Conservation (phyloP, 2,888 invertebrate genomes). For the Camptogramma bilineatum region DNA sequence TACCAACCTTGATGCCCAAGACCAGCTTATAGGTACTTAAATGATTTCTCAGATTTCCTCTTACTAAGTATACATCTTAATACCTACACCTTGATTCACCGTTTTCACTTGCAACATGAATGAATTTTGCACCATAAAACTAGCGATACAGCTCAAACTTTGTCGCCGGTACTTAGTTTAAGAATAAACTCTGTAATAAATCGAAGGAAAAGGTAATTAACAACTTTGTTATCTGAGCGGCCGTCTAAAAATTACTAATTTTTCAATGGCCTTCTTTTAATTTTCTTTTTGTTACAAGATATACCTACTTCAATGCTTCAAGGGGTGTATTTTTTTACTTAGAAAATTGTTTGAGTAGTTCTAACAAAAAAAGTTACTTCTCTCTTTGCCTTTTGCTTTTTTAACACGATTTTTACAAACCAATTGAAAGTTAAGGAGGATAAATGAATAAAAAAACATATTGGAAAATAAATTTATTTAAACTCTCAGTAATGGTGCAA, state of each 20-base stretch:
- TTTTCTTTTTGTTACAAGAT: background rate
- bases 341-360: background rate
- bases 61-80: too few relatives aligned
- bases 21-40: background rate
- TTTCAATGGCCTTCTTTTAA: background rate
- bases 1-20: background rate
- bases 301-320: background rate
- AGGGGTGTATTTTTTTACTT: background rate
- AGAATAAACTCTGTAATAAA: background rate
- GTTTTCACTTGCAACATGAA: too few relatives aligned
- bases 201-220: background rate
- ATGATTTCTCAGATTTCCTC: background rate
- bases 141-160: too few relatives aligned
- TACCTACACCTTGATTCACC: too few relatives aligned
- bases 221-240: background rate
- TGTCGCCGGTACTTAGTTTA: background rate
- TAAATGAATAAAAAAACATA: background rate
- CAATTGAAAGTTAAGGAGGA: background rate
- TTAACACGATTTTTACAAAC: background rate
- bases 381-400: background rate
- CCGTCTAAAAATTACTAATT: background rate
- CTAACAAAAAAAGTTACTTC: background rate
- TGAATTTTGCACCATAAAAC: too few relatives aligned
- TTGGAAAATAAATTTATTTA: background rate
- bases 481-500: constrained; percentile 15